Evolutionary conservation across 1,140 invertebrate species (phyloP).

Genomic region (Notospermus geniculatus): DNA sequence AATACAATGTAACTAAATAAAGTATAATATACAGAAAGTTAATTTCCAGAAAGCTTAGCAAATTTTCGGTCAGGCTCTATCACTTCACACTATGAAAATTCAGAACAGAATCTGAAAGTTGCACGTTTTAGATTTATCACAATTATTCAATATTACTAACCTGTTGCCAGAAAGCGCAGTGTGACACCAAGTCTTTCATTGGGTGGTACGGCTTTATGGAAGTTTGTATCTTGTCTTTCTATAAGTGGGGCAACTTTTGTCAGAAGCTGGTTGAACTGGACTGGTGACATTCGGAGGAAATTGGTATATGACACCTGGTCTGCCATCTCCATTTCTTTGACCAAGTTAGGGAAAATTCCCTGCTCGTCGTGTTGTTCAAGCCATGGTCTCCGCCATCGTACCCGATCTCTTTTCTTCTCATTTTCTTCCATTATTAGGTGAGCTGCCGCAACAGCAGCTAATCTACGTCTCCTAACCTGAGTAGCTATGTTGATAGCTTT

Average conservation of each 20-base stretch:
- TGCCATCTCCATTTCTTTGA: slow-evolving; percentile 11
- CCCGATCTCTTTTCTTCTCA: neutral
- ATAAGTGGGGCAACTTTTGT: slow-evolving; percentile 1
- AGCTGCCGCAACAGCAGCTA: no score
- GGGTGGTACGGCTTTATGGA: slow-evolving; percentile 7
- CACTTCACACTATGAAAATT: no score
- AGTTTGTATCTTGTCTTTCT: slow-evolving; percentile 9
- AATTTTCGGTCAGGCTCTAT: no score
- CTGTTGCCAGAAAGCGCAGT: no score
- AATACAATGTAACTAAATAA: neutral
- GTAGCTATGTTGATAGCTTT: no score
- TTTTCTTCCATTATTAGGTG: no score
- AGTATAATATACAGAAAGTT: no score
- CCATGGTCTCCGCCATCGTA: slow-evolving; percentile 9
- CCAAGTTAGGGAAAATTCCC: slow-evolving; percentile 10
- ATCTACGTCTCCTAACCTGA: no score
- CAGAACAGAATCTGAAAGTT: no score
- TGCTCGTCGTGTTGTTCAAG: neutral
- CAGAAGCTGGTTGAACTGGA: slow-evolving; percentile 11
- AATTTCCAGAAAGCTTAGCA: no score
- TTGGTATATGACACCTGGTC: slow-evolving; percentile 5
- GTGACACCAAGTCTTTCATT: slow-evolving; percentile 12
- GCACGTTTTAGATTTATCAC: no score
- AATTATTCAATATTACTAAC: no score
- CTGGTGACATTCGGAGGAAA: slow-evolving; percentile 12